phyloP scores from a whole-genome alignment of 2,888 invertebrate genomes.

The Leptopilina syphax region DNA sequence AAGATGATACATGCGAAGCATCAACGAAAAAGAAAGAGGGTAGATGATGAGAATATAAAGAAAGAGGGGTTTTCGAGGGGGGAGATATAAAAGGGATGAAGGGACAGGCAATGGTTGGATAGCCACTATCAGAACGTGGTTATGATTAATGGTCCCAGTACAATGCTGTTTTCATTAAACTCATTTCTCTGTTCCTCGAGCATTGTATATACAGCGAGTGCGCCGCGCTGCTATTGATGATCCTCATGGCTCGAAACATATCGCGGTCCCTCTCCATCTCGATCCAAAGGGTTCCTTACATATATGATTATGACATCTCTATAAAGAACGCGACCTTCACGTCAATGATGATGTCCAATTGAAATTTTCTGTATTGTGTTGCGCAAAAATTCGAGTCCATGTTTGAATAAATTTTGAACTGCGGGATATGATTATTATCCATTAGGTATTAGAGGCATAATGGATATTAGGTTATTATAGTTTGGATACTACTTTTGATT shows the following conservation, averaged over 20 bases:
- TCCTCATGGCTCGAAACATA: slow-evolving; percentile 54
- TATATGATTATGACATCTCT: slow-evolving; percentile 71
- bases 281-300: slow-evolving; percentile 58
- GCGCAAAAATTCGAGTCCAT: not conserved
- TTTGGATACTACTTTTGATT: no score
- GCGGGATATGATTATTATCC: not conserved
- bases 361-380: slow-evolving; percentile 21
- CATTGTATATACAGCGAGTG: slow-evolving; percentile 53
- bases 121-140: slow-evolving; percentile 73
- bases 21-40: slow-evolving; percentile 61
- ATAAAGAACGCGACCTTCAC: slow-evolving; percentile 62
- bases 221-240: slow-evolving; percentile 59
- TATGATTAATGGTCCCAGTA: slow-evolving; percentile 75
- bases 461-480: no score
- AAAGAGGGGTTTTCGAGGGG: slow-evolving; percentile 28
- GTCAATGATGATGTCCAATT: slow-evolving; percentile 36
- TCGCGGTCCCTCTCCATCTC: slow-evolving; percentile 64
- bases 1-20: slow-evolving; percentile 60
- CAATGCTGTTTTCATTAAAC: slow-evolving; percentile 77
- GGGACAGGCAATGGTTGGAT: slow-evolving; percentile 64
- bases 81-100: slow-evolving; percentile 42
- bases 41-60: slow-evolving; percentile 48
- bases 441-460: no score
- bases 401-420: not conserved
- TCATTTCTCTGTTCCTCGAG: slow-evolving; percentile 72